A percentile compares a stretch with the other conserved stretches of the same genome.
These are phyloP conservation scores for Gymnocephalus cernua DNA, from an alignment of 2,113 vertebrate species.

Conservation along the genomic window DNA sequence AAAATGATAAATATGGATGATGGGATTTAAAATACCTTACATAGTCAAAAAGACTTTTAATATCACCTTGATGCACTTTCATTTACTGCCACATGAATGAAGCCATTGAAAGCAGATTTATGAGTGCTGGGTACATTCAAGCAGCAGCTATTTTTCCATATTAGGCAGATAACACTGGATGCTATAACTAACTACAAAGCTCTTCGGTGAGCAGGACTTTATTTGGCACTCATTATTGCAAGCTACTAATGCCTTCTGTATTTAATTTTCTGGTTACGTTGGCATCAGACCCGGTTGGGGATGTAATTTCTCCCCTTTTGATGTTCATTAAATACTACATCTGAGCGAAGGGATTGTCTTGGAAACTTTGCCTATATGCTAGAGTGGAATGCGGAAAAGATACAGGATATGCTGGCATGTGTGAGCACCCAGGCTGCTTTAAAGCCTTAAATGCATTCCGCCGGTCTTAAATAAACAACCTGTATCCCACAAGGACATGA, in stretches of 20 bases:
- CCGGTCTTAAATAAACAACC: conserved; percentile 46
- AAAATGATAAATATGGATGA: conserved; percentile 36
- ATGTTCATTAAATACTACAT: conserved; percentile 52
- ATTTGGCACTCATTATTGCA: conserved; percentile 48
- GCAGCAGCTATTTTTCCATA: conserved; percentile 45
- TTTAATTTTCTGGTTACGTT: conserved; percentile 46
- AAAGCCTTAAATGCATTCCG: conserved; percentile 47
- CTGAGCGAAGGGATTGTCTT: conserved; percentile 30
- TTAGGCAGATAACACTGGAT: conserved; percentile 51
- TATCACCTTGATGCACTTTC: conserved; percentile 37
- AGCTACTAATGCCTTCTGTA: conserved; percentile 35
- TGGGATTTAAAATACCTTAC: conserved; percentile 49
- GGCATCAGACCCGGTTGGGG: conserved; percentile 36
- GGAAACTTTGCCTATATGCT: background rate
- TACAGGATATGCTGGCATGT: conserved; percentile 32
- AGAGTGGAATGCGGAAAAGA: conserved; percentile 37
- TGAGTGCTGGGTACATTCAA: conserved; percentile 34
- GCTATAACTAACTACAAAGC: conserved; percentile 46
- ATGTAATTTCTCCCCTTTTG: conserved; percentile 45
- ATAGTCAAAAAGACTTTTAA: conserved; percentile 44
- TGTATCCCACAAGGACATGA: conserved; percentile 42
- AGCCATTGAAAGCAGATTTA: conserved; percentile 43
- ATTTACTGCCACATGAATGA: conserved; percentile 46
- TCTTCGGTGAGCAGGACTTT: conserved; percentile 37
- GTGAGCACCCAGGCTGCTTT: conserved; percentile 29